Conservation (phyloP, 1,140 invertebrate species). For the Grapholita molesta region DNA sequence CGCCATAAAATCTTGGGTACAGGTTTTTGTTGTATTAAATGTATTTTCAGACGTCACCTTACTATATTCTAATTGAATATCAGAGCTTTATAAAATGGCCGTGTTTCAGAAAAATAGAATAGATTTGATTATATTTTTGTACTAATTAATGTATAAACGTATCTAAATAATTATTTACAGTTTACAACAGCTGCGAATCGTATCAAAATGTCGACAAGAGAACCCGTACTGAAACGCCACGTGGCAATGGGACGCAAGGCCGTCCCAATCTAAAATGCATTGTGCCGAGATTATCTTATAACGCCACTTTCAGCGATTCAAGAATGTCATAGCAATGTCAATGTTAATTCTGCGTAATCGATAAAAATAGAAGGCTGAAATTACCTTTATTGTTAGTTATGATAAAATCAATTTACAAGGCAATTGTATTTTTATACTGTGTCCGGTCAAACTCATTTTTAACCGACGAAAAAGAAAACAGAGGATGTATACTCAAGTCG, state of each 20-base stretch:
- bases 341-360: not conserved
- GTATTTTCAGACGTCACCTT: too few relatives aligned
- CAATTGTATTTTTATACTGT: too few relatives aligned
- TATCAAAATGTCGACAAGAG: not conserved
- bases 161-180: not conserved
- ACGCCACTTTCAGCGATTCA: not conserved
- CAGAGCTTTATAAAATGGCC: too few relatives aligned
- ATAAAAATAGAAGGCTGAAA: not conserved
- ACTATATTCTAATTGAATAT: too few relatives aligned
- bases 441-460: too few relatives aligned
- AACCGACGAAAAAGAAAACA: too few relatives aligned
- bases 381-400: not conserved
- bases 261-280: slow-evolving; percentile 13
- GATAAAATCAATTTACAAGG: not conserved
- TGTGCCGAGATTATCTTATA: slow-evolving; percentile 8
- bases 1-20: too few relatives aligned
- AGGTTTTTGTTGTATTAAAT: too few relatives aligned
- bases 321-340: not conserved
- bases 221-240: not conserved
- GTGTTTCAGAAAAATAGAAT: too few relatives aligned
- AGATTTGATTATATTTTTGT: too few relatives aligned
- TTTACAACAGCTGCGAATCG: not conserved
- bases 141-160: too few relatives aligned
- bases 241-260: not conserved
- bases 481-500: too few relatives aligned